Evolutionary conservation across 2,113 vertebrate species (phyloP).

Genomic region (Microtus oregoni): DNA sequence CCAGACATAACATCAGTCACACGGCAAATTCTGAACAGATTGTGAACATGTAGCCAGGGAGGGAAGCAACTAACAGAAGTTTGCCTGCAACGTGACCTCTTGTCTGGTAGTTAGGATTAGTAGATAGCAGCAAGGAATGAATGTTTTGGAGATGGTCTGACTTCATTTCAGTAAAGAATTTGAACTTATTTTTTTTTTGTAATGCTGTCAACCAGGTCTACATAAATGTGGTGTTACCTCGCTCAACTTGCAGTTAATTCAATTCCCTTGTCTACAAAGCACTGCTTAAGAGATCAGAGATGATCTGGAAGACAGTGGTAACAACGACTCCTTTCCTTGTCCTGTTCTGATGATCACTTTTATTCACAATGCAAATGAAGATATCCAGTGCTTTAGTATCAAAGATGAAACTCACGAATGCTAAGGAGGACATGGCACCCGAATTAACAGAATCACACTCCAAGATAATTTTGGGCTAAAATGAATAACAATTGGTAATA

Average conservation of each 20-base stretch:
- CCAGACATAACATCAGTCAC: not conserved
- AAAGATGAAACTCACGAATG: not conserved
- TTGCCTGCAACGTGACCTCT: not conserved
- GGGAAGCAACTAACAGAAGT: not conserved
- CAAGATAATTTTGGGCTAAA: constrained; percentile 23
- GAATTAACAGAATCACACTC: not conserved
- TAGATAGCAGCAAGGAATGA: not conserved
- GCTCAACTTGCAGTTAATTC: not conserved
- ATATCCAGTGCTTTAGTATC: not conserved
- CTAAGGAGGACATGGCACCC: not conserved
- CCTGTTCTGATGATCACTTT: not conserved
- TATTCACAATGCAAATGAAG: not conserved
- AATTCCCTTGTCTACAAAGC: not conserved
- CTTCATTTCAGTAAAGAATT: constrained; percentile 13
- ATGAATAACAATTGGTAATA: not conserved
- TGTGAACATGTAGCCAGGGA: not conserved
- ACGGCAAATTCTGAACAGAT: not conserved
- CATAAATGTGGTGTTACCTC: not conserved
- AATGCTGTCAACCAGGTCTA: not conserved
- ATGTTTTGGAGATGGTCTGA: not conserved
- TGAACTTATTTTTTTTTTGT: constrained; percentile 8
- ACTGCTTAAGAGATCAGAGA: not conserved
- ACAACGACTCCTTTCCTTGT: not conserved
- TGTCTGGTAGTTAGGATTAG: not conserved
- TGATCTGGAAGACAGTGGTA: not conserved